These are phyloP conservation scores for Ernsta delagoae DNA, from an alignment of 2,888 invertebrate genomes.

Conservation along the genomic window DNA sequence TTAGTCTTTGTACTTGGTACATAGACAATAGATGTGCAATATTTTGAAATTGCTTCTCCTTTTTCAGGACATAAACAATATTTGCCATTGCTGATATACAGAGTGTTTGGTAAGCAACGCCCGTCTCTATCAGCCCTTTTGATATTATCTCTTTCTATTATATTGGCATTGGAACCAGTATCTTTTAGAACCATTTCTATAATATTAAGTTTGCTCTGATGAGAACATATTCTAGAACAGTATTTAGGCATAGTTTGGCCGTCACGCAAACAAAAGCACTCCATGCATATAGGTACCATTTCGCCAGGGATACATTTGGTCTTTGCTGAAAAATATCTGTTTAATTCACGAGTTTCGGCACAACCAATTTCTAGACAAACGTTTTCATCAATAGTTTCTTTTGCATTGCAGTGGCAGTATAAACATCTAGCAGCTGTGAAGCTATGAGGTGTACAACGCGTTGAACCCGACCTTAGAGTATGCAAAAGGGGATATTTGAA, in stretches of 20 bases:
- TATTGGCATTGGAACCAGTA: constrained; percentile 42
- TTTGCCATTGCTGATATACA: constrained; percentile 59
- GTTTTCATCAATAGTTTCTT: constrained; percentile 59
- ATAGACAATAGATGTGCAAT: constrained; percentile 56
- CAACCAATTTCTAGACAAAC: constrained; percentile 67
- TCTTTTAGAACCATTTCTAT: constrained; percentile 60
- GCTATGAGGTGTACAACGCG: constrained; percentile 56
- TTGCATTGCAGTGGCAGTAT: constrained; percentile 65
- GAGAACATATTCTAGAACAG: constrained; percentile 64
- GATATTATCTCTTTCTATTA: constrained; percentile 54
- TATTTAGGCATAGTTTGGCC: constrained; percentile 56
- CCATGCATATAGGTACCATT: constrained; percentile 64
- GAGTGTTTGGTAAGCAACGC: constrained; percentile 57
- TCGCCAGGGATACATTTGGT: constrained; percentile 62
- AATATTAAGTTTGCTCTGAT: constrained; percentile 60
- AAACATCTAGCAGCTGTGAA: constrained; percentile 65
- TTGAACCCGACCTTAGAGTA: constrained; percentile 47
- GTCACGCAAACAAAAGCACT: constrained; percentile 66
- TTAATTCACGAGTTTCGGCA: constrained; percentile 50
- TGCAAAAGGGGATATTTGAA: constrained; percentile 44
- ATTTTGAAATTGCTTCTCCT: constrained; percentile 54
- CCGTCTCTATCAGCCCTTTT: constrained; percentile 47
- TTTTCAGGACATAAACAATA: constrained; percentile 68
- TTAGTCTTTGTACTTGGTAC: constrained; percentile 26
- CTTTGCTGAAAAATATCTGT: constrained; percentile 48